A percentile compares a stretch with the other conserved stretches of the same genome.
These are phyloP conservation scores for Rhinichthys klamathensis DNA, from an alignment of 2,113 vertebrate genomes.

Conservation along the genomic window DNA sequence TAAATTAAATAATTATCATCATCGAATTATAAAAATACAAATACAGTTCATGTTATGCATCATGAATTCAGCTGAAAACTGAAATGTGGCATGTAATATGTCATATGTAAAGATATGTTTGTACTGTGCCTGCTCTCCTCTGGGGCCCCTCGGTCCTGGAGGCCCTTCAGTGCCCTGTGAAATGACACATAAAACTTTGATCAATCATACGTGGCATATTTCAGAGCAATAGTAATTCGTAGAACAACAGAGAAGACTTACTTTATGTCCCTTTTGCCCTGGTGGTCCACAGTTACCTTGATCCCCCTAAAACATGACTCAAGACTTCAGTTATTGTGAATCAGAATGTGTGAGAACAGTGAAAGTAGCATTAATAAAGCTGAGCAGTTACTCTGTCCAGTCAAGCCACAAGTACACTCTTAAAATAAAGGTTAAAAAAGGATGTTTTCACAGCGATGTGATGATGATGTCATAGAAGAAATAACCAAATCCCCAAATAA, in stretches of 20 bases:
- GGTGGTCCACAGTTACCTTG: slow-evolving; percentile 84
- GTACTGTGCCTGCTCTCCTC: slow-evolving; percentile 78
- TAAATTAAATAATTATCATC: background rate
- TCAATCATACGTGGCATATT: background rate
- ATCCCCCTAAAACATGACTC: slow-evolving; percentile 76
- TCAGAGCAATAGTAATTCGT: background rate
- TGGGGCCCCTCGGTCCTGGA: slow-evolving; percentile 75
- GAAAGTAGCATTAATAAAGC: background rate
- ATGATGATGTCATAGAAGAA: too few species aligned
- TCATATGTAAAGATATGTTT: slow-evolving; percentile 12
- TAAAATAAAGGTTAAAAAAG: too few species aligned
- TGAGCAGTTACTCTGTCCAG: too few species aligned
- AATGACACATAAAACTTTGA: slow-evolving; percentile 34
- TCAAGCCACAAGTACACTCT: too few species aligned
- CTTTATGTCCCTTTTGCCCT: slow-evolving; percentile 82
- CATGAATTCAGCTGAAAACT: background rate
- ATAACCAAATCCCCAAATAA: too few species aligned
- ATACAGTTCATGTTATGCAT: background rate
- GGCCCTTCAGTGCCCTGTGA: slow-evolving; percentile 73
- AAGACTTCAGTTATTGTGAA: slow-evolving; percentile 2
- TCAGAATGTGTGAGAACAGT: background rate
- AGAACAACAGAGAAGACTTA: slow-evolving; percentile 65
- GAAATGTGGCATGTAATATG: slow-evolving; percentile 1
- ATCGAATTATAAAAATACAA: background rate
- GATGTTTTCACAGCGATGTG: too few species aligned